Base-by-base conservation (phyloP, 2,797 vertebrate species). In the Glossophaga mutica region DNA sequence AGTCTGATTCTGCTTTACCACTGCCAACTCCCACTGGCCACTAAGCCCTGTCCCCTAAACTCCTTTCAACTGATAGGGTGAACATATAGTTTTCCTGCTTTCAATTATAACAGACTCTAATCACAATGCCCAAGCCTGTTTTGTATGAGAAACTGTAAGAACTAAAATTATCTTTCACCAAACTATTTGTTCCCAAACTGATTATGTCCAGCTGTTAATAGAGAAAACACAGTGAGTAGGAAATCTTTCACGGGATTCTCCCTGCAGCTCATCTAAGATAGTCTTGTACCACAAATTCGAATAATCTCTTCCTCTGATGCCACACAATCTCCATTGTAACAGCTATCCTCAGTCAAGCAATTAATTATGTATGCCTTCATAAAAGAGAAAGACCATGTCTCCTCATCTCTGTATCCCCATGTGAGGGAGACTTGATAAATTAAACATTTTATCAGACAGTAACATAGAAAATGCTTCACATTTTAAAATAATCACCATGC, bases 201-300 rank as follows among this genome's bases (percentile, higher is more conserved):
- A 11, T 39, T 81, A 83, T 77, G 24, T 81, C 68, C 16, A 62
- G 55, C 71, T 93, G 39, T 85, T 84, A 62, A n/a, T 9, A 12
- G 14, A 96, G 14, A 96, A 94, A 96, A 82, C n/a, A 88, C 34
- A 88, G n/a, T 14, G 1, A 91, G 26, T 46, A 87, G 26, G 42
- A 87, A 91, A 83, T 82, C 62, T 42, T 29, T 83, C 79, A 82
- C 5, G 74, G 42, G 26, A 52, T 8, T 83, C 52, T 44, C 21
- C 24, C 52, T 59, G 32, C 5, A 83, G 50, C 10, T 50, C 65
- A 87, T 42, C 32, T 94, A 78, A 87, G 65, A 55, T 6, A 70
- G 59, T 42, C 24, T 34, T 21, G 0, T 16, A 34, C 59, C 70
- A 94, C 24, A 81, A 78, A 87, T 91, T 76, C 71, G 34, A 42